phyloP scores from a whole-genome alignment of 2,888 invertebrate genomes.

The Cancer borealis region DNA sequence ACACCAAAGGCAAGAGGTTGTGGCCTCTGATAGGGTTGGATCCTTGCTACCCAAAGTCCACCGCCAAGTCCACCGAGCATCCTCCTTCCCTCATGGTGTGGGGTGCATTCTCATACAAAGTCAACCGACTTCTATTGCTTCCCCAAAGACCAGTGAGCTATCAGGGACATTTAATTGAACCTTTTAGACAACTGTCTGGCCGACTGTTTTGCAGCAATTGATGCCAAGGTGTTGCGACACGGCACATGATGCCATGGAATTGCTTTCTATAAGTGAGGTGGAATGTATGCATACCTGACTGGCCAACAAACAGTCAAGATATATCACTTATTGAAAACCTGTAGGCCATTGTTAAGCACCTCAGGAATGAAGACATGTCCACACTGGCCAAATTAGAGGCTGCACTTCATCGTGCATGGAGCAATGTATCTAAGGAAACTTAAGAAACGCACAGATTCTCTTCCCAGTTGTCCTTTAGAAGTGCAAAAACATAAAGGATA shows the following conservation, averaged over 20 bases:
- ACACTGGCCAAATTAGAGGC: neutral
- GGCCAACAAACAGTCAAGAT: neutral
- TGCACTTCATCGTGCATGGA: neutral
- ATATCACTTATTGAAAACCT: neutral
- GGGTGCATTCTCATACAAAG: neutral
- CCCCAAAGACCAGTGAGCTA: neutral
- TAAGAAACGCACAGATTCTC: too few species aligned
- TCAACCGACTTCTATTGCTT: neutral
- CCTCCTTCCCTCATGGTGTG: neutral
- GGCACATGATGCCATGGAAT: neutral
- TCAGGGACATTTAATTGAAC: neutral
- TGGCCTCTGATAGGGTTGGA: neutral
- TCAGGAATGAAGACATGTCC: constrained; percentile 6
- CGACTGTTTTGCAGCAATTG: neutral
- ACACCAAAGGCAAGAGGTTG: neutral
- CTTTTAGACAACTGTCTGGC: neutral
- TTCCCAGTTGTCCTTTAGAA: too few species aligned
- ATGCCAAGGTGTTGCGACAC: neutral
- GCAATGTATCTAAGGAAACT: neutral
- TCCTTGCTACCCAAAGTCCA: neutral
- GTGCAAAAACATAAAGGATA: too few species aligned
- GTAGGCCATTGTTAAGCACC: neutral
- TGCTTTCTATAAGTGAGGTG: neutral
- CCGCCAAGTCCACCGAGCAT: neutral
- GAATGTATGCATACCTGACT: neutral